These are phyloP conservation scores for Phortica magna DNA, from an alignment of 2,888 invertebrate species.

Conservation along the genomic window DNA sequence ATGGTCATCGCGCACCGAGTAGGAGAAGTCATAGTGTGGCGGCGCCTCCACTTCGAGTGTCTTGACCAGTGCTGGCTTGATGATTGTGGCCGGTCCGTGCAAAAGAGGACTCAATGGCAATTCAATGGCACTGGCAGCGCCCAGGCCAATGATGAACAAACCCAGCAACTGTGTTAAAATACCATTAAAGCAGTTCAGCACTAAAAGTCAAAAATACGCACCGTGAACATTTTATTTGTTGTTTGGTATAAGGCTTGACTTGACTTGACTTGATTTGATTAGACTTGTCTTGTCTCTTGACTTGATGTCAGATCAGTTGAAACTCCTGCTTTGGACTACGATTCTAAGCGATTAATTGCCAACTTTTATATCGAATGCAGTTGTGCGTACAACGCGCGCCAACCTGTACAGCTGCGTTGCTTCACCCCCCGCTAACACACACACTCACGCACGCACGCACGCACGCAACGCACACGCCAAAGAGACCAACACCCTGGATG, in stretches of 20 bases:
- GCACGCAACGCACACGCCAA: slow-evolving; percentile 14
- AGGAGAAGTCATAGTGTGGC: slow-evolving; percentile 79
- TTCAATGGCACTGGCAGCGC: slow-evolving; percentile 71
- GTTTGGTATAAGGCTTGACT: neutral
- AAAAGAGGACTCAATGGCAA: slow-evolving; percentile 57
- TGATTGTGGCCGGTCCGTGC: slow-evolving; percentile 60
- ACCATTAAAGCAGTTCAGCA: neutral
- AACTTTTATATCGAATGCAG: slow-evolving; percentile 72
- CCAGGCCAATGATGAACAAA: slow-evolving; percentile 66
- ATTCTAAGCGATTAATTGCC: slow-evolving; percentile 67
- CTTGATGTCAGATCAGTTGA: slow-evolving; percentile 64
- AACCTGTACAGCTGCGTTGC: slow-evolving; percentile 1
- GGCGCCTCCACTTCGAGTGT: slow-evolving; percentile 76
- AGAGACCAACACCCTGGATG: slow-evolving; percentile 39
- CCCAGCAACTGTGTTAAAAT: slow-evolving; percentile 61
- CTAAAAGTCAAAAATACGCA: slow-evolving; percentile 40
- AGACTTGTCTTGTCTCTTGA: slow-evolving; percentile 49
- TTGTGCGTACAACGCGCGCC: neutral
- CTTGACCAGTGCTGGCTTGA: slow-evolving; percentile 69
- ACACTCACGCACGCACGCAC: slow-evolving; percentile 20
- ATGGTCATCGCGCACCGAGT: slow-evolving; percentile 79
- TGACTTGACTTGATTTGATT: slow-evolving; percentile 15
- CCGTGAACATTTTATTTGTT: slow-evolving; percentile 51
- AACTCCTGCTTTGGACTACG: slow-evolving; percentile 76
- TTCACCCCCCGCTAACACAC: slow-evolving; percentile 25